Base-by-base conservation (phyloP, 2,888 invertebrate species). In the Morpho helenor region DNA sequence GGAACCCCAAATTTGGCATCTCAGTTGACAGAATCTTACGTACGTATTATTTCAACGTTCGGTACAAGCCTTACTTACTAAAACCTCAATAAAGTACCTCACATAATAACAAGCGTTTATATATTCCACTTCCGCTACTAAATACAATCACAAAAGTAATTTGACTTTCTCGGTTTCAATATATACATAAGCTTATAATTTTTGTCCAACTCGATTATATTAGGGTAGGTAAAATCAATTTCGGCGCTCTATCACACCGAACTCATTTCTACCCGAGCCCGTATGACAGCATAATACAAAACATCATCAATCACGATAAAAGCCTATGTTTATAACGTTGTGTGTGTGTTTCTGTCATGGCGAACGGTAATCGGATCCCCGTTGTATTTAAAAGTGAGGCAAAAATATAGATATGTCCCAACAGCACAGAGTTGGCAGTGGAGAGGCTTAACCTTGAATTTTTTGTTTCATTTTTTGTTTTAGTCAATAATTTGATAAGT, bases 361-460 rank as follows among this genome's bases (percentile, higher is more conserved):
- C 64, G 62, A 57, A 58, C 59, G 66, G 64, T 68, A 79, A 80
- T 82, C 76, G 75, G 78, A 79, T 80, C 77, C 80, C 77, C 74
- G 74, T 75, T 78, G 80, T 84, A 82, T 84, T 85, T 86, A 83
- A 84, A 84, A 82, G 79, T 80, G 72, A 73, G 59, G 58, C 69
- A 75, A 76, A 74, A 75, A 76, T 77, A 84, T 76, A 76, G 74
- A 81, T 82, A 75, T 79, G 75, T 75, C 73, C 72, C 72, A 69
- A 71, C 60, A 66, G 70, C 69, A 69, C 64, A 71, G 7, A 4
- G 63, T 8, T 46, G 61, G 23, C 23, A 2, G 6, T 76, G 39
- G 79, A 82, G 77, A 64, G 3, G 66, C 3, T 7, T 45, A 23
- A 5, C 7, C 22, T 41, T 31, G 1, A 52, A 43, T 9, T 22